Percentiles rank a stretch among this genome's conserved stretches.
Conservation (phyloP, 2,888 invertebrate species). For the Helobdella robusta region DNA sequence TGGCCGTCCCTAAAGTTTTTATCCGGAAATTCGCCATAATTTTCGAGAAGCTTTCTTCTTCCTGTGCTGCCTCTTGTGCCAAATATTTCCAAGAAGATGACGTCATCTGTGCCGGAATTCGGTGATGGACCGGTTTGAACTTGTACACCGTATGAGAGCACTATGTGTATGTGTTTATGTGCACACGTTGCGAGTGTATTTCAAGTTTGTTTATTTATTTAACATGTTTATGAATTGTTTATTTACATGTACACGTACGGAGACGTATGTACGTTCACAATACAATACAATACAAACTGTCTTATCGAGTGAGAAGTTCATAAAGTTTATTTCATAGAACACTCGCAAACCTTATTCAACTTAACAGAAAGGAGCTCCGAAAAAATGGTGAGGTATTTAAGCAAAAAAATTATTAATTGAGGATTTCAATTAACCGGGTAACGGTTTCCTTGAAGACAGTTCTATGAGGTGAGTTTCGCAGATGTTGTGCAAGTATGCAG, state of each 20-base stretch:
- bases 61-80: slow-evolving; percentile 46
- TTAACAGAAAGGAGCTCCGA: too few relatives aligned
- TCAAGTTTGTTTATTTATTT: too few relatives aligned
- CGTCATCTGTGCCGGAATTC: slow-evolving; percentile 40
- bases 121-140: slow-evolving; percentile 42
- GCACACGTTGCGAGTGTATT: neutral
- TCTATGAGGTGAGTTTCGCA: neutral
- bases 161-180: neutral
- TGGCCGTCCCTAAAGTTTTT: neutral
- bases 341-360: too few relatives aligned
- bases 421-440: neutral
- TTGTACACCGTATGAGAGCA: slow-evolving; percentile 38
- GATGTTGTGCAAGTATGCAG: neutral
- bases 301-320: too few relatives aligned
- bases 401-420: too few relatives aligned
- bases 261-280: too few relatives aligned
- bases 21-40: neutral
- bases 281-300: too few relatives aligned
- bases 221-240: too few relatives aligned
- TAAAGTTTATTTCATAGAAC: too few relatives aligned
- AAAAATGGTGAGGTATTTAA: too few relatives aligned
- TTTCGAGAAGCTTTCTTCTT: slow-evolving; percentile 29
- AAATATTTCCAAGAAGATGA: slow-evolving; percentile 38
- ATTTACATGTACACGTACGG: too few relatives aligned
- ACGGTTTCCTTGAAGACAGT: too few relatives aligned